Percentiles rank a stretch among this genome's conserved stretches.
These are phyloP conservation scores for Zootermopsis nevadensis DNA, from an alignment of 2,888 invertebrate species.

Conservation along the genomic window DNA sequence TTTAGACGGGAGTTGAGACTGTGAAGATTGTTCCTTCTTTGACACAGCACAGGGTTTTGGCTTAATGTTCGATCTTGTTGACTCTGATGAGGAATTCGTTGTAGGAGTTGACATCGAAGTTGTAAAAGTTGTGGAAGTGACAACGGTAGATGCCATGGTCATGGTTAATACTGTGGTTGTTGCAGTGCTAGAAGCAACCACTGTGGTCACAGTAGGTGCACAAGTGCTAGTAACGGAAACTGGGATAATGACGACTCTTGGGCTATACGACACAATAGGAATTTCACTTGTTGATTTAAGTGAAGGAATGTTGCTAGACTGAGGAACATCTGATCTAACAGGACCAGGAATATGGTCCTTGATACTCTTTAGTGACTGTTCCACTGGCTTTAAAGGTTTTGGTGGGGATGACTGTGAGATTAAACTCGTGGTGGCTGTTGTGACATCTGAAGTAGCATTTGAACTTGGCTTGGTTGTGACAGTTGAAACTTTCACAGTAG, in stretches of 20 bases:
- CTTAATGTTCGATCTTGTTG: slow-evolving; percentile 41
- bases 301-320: slow-evolving; percentile 49
- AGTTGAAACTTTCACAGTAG: neutral
- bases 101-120: slow-evolving; percentile 34
- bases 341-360: slow-evolving; percentile 43
- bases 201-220: slow-evolving; percentile 43
- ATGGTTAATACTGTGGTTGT: slow-evolving; percentile 50
- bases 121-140: slow-evolving; percentile 45
- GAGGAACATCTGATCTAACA: slow-evolving; percentile 28
- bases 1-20: slow-evolving; percentile 17
- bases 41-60: slow-evolving; percentile 13
- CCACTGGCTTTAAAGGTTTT: slow-evolving; percentile 39
- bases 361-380: slow-evolving; percentile 47
- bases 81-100: slow-evolving; percentile 33
- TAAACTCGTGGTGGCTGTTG: slow-evolving; percentile 39
- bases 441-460: slow-evolving; percentile 41
- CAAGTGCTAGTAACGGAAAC: slow-evolving; percentile 22
- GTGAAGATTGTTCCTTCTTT: slow-evolving; percentile 40
- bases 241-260: slow-evolving; percentile 31
- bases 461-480: neutral
- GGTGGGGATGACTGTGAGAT: slow-evolving; percentile 29
- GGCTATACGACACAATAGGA: slow-evolving; percentile 31
- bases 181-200: slow-evolving; percentile 51
- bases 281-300: slow-evolving; percentile 44
- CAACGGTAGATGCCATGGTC: slow-evolving; percentile 48